Percentiles rank a stretch among this genome's conserved stretches.
phyloP scores from a whole-genome alignment of 2,888 invertebrate species.

The Zaprionus bogoriensis region DNA sequence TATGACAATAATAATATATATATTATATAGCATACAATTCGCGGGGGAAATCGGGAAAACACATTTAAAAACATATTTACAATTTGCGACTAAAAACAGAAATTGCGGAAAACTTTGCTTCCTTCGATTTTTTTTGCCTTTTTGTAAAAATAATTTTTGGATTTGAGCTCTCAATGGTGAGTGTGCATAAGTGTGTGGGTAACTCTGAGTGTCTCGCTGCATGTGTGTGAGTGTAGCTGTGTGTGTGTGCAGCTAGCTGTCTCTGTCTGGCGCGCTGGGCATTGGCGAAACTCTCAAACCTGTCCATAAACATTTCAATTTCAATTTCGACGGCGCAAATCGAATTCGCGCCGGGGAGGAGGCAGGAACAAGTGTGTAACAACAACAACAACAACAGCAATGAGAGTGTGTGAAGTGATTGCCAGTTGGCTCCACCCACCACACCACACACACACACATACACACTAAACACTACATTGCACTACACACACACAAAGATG shows the following conservation, averaged over 20 bases:
- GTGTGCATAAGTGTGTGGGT: slow-evolving; percentile 20
- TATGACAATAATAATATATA: slow-evolving; percentile 5
- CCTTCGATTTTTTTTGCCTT: slow-evolving; percentile 14
- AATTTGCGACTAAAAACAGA: slow-evolving; percentile 45
- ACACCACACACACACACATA: background rate
- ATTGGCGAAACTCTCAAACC: slow-evolving; percentile 41
- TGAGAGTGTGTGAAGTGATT: slow-evolving; percentile 34
- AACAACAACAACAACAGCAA: slow-evolving; percentile 47
- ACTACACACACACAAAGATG: slow-evolving; percentile 78
- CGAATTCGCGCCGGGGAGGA: slow-evolving; percentile 36
- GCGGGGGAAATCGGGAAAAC: background rate
- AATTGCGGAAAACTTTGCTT: slow-evolving; percentile 18
- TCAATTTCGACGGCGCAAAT: slow-evolving; percentile 63
- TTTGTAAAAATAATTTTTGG: slow-evolving; percentile 67
- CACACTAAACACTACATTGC: too few species aligned
- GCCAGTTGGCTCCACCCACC: slow-evolving; percentile 62
- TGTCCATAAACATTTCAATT: slow-evolving; percentile 61
- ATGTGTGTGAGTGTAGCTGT: slow-evolving; percentile 15
- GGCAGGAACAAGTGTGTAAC: slow-evolving; percentile 23
- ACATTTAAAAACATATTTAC: slow-evolving; percentile 45
- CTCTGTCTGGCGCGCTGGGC: slow-evolving; percentile 25
- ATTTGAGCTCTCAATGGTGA: slow-evolving; percentile 62
- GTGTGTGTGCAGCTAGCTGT: slow-evolving; percentile 49
- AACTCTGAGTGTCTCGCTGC: too few species aligned
- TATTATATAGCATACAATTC: slow-evolving; percentile 29